phyloP scores from a whole-genome alignment of 1,140 invertebrate species.

The Drosophila truncata region DNA sequence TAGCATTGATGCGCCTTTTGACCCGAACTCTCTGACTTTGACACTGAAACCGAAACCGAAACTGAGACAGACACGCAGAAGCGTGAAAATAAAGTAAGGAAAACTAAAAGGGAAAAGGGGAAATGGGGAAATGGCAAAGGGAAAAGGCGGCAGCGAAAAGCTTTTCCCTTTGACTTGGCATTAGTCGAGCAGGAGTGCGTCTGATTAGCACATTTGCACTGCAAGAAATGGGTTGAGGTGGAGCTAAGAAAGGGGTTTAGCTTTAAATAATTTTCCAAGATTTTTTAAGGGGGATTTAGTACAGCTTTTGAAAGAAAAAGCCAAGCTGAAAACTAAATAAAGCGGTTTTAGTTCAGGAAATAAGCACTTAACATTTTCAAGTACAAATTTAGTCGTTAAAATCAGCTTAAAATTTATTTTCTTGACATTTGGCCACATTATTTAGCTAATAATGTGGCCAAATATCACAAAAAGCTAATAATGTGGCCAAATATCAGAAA shows the following conservation, averaged over 20 bases:
- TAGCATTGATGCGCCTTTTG: constrained; percentile 66
- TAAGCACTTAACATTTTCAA: too few relatives aligned
- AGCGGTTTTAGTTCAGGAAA: not conserved
- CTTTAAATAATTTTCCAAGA: not conserved
- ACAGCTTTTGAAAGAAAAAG: not conserved
- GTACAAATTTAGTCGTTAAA: too few relatives aligned
- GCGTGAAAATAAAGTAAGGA: constrained; percentile 9
- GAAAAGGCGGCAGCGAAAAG: not conserved
- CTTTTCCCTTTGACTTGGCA: constrained; percentile 55
- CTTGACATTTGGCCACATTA: too few relatives aligned
- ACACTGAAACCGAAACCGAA: constrained; percentile 32
- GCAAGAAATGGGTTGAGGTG: not conserved
- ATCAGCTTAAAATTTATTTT: too few relatives aligned
- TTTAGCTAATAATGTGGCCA: too few relatives aligned
- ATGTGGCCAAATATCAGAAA: not conserved
- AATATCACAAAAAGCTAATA: not conserved
- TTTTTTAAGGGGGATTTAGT: not conserved
- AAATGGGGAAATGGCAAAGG: not conserved
- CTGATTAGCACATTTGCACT: constrained; percentile 29
- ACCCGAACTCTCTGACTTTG: constrained; percentile 47
- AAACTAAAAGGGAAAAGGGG: not conserved
- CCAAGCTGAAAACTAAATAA: not conserved
- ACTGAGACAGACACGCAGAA: constrained; percentile 4
- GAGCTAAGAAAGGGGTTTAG: not conserved
- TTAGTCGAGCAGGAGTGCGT: constrained; percentile 32